Conservation (phyloP, 2,888 invertebrate genomes). For the Lymantria monacha region DNA sequence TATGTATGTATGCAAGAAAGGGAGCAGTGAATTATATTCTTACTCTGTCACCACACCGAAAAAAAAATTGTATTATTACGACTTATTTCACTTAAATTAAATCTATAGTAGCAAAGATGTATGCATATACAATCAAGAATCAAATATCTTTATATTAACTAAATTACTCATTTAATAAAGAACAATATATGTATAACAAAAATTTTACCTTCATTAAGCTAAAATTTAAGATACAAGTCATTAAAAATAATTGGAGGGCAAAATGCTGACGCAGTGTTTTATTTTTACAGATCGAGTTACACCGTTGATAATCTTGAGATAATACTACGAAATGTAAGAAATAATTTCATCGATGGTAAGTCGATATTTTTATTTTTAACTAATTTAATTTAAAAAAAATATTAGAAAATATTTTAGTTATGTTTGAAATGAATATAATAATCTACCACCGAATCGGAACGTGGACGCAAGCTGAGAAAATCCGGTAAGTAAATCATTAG, state of each 20-base stretch:
- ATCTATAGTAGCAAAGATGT: too few relatives aligned
- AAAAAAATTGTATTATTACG: too few relatives aligned
- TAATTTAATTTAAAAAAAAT: neutral
- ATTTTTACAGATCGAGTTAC: constrained; percentile 48
- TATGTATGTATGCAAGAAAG: too few relatives aligned
- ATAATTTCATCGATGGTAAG: constrained; percentile 20
- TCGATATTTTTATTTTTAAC: neutral
- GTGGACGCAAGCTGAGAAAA: too few relatives aligned
- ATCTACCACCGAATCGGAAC: too few relatives aligned
- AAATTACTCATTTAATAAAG: neutral
- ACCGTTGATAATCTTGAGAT: constrained; percentile 10
- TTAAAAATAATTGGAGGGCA: constrained; percentile 60
- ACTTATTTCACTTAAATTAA: too few relatives aligned
- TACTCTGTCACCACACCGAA: too few relatives aligned
- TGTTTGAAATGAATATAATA: too few relatives aligned
- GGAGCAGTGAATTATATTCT: too few relatives aligned
- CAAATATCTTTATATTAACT: neutral
- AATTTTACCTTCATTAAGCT: constrained; percentile 7
- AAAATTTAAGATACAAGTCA: constrained; percentile 42
- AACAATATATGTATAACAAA: neutral
- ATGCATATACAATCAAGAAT: too few relatives aligned
- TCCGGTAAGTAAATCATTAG: too few relatives aligned
- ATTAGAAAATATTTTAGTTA: too few relatives aligned
- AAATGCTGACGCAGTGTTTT: constrained; percentile 24
- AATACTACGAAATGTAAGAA: constrained; percentile 6